Base-by-base conservation (phyloP, 2,113 vertebrate species). In the Ochotona princeps region DNA sequence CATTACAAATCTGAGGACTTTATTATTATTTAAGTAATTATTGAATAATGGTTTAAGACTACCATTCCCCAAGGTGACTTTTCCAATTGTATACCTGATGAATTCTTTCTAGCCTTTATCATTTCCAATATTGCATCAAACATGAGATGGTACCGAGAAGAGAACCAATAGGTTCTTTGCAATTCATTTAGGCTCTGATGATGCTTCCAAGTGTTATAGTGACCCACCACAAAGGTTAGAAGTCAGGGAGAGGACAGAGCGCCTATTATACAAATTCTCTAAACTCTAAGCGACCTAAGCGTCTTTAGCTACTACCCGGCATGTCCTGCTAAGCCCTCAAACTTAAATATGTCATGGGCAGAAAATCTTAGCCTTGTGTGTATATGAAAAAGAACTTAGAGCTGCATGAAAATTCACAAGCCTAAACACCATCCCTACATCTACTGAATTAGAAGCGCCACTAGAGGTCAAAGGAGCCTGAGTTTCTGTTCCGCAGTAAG, bases 51-150 rank as follows among this genome's bases (percentile, higher is more conserved):
- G 73, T 35, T 32, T 63, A 93, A 69, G 51, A 47, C 95, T 93
- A 94, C 54, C 74, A 94, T 94, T 89, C 75, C 57, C 92, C 70
- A 83, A 92, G 54, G 60, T 93, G 21, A 21, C 28, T 93, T 89
- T 91, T 92, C 87, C 75, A 78, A 90, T 2, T 89, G 12, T 28
- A 76, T 44, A 80, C 20, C 74, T 1, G 7, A 66, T 70, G 25
- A 88, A 84, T 74, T 81, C 35, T 85, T 90, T 90, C 51, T 23
- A 83, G 94, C 17, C 7, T 7, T 93, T 63, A 88, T 72, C 73
- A 90, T 51, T 94, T 80, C 69, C 38, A 95, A 47, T 30, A 93
- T 80, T 75, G 90, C 70, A 93, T 67, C 72, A 89, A 91, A 93
- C 95, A 94, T 17, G 3, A 94, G 61, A 65, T 47, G 89, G 14